Base-by-base conservation (phyloP, 2,113 vertebrate genomes). In the Macquaria ambigua region DNA sequence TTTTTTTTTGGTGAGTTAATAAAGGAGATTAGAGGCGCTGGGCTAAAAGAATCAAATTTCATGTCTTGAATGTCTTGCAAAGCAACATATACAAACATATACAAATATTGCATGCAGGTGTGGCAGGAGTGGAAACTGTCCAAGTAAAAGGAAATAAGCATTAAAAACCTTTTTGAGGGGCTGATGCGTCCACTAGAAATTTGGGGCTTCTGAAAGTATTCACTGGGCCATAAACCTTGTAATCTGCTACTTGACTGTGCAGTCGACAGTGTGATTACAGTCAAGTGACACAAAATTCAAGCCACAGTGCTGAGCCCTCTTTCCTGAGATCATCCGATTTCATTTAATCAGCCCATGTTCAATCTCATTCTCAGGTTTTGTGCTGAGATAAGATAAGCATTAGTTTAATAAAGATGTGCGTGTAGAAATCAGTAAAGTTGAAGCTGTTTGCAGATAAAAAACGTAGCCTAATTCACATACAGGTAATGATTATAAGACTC, bases 311-410 rank as follows among this genome's bases (percentile, higher is more conserved):
- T 48, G 71, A 59, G 61, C 50, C 59, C 23, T 4, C 16, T 71
- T 5, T 28, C 56, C 7, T 25, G 8, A 81, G 46, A 21, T 58
- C 25, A 37, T 7, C 11, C 53, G 6, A 0, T 41, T 70, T 25
- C 21, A 77, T 74, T 59, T 28, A 81, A 73, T 59, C 61, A 23
- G 59, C 55, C 68, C 61, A 34, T 37, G 53, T 55, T 62, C 39
- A 11, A 3, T 61, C 18, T 83, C 31, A 50, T 25, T 58, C 69
- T 64, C 21, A 78, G 70, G n/a, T 50, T 41, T 15, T 56, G 61
- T 18, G 15, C 37, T 46, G 64, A 79, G 14, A 25, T 50, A 25
- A 62, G 53, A 56, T 12, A 4, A 46, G 79, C 61, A 61, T 81
- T 79, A 8, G 53, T 74, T 61, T 71, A 31, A 37, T n/a, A 55